These are phyloP conservation scores for Pectinophora gossypiella DNA, from an alignment of 1,140 invertebrate genomes.

Conservation along the genomic window DNA sequence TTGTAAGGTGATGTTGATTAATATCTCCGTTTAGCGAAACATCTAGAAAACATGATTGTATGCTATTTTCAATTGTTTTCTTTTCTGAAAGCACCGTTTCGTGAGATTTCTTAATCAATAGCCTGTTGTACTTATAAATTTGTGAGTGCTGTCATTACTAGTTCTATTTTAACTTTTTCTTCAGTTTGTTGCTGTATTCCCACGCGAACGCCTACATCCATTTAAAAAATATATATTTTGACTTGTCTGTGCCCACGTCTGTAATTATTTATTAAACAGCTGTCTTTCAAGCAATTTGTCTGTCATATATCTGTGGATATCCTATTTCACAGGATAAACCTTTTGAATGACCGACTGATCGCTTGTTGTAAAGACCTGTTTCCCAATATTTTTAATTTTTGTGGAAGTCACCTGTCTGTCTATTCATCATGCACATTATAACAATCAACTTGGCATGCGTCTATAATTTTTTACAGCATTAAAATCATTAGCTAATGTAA, in stretches of 20 bases:
- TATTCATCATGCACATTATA: background rate
- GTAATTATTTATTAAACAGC: background rate
- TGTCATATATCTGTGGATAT: background rate
- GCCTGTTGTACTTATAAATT: background rate
- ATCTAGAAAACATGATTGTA: too few relatives aligned
- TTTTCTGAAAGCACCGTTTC: background rate
- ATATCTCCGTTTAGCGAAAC: too few relatives aligned
- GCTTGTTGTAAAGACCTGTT: background rate
- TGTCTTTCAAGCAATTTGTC: background rate
- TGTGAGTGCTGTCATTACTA: background rate
- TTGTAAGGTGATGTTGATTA: too few relatives aligned
- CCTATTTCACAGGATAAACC: background rate
- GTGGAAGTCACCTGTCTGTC: background rate
- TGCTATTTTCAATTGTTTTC: too few relatives aligned
- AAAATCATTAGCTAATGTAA: background rate
- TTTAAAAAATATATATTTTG: slow-evolving; percentile 1
- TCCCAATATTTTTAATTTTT: background rate
- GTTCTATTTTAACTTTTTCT: background rate
- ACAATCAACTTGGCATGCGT: background rate
- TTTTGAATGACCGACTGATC: background rate
- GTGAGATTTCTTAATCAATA: background rate
- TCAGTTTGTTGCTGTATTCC: background rate
- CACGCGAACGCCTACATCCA: background rate
- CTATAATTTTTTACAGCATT: background rate
- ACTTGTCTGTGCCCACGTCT: background rate